Evolutionary conservation across 2,888 invertebrate genomes (phyloP).

Genomic region (Temnothorax unifasciatus): DNA sequence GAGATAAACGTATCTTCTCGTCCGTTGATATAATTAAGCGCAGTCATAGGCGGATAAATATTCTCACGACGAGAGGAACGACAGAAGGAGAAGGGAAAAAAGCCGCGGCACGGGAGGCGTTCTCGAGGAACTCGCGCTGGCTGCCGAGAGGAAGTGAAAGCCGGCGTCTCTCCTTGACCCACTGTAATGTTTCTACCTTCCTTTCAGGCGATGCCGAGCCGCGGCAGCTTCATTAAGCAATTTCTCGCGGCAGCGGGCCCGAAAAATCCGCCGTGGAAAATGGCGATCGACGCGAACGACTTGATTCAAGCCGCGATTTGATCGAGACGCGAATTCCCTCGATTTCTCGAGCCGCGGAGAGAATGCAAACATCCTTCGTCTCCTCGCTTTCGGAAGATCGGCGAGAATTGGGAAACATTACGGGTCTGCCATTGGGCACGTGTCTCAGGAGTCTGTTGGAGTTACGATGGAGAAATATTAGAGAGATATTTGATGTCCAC

Average conservation of each 20-base stretch:
- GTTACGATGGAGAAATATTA: background rate
- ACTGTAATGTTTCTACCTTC: conserved; percentile 86
- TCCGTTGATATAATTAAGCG: conserved; percentile 18
- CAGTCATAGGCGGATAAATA: conserved; percentile 47
- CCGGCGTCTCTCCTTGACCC: conserved; percentile 86
- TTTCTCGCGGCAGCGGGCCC: conserved; percentile 76
- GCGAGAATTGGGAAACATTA: background rate
- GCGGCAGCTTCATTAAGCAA: conserved; percentile 86
- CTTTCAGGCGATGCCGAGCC: conserved; percentile 84
- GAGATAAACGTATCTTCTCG: conserved; percentile 24
- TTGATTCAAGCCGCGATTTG: background rate
- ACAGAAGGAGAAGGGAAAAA: conserved; percentile 36
- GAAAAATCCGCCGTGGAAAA: conserved; percentile 74
- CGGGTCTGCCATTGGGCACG: background rate
- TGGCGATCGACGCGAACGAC: conserved; percentile 34
- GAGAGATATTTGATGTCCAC: background rate
- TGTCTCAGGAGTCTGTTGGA: background rate
- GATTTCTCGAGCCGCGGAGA: background rate
- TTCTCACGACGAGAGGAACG: conserved; percentile 52
- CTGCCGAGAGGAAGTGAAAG: conserved; percentile 86
- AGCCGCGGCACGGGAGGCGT: conserved; percentile 69
- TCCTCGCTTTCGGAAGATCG: conserved; percentile 1
- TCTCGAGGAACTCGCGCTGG: conserved; percentile 75
- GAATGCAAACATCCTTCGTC: background rate
- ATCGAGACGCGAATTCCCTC: background rate